Evolutionary conservation across 1,140 invertebrate genomes (phyloP), one percentile per base, ranked within the genome.

Genomic region (Nephila pilipes): DNA sequence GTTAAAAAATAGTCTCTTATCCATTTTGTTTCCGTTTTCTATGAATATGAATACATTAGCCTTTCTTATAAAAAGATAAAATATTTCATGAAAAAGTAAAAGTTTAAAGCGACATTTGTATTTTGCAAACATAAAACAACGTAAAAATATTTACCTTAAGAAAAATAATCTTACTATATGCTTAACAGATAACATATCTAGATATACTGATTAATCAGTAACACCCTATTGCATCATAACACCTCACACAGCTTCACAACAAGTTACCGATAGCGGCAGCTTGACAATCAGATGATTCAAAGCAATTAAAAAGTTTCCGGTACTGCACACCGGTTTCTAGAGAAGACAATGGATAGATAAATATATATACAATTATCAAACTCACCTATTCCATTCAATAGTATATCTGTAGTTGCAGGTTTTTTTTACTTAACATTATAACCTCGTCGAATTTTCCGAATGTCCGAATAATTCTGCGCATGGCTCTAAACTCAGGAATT

Each of bases 401-500:
- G 69, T 14, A 75, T 29, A 18, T 18, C 14, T 20, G 29, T 29
- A 14, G 69, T 32, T 20, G 25, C 63, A 65, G n/a, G 16, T 75
- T 60, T 14, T 20, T 75, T 75, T 36, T 18, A 32, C 69, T 75
- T 36, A 18, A 75, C 32, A 46, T 36, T 32, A 75, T 32, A 75
- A 36, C 36, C 69, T 75, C 32, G 25, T 16, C 69, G 29, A 75
- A 46, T 46, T 46, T 75, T 75, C 69, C 69, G 36, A 29, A 55
- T 83, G 22, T 54, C 46, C 81, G 20, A 83, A 83, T 6, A 46
- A 46, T 46, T 57, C 81, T 83, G 81, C 81, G 81, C 81, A 83
- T 83, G 81, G 54, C 54, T 83, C 46, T 8, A 83, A 83, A 54
- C 54, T 57, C 38, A 46, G 46, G 54, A 83, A 83, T 83, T 55